phyloP scores from a whole-genome alignment of 2,113 vertebrate genomes.

The Marmota flaviventris region DNA sequence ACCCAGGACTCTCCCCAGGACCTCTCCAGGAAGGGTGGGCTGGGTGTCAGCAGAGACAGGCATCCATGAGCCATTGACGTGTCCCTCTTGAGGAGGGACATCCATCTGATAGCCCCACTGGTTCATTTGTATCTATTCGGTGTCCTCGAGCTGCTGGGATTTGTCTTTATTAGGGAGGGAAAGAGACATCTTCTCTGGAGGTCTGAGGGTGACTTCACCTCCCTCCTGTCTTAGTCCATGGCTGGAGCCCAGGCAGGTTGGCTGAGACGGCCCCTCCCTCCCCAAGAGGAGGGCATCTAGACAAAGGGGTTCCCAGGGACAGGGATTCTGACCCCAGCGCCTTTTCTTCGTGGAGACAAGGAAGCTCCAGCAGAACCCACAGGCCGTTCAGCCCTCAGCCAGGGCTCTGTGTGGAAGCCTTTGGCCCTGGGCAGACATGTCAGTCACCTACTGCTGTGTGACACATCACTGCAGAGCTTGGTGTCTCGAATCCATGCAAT shows the following conservation, averaged over 20 bases:
- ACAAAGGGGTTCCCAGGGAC: neutral
- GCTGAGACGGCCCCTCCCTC: neutral
- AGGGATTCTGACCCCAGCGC: neutral
- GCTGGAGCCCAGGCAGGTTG: neutral
- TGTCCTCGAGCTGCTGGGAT: constrained; percentile 15
- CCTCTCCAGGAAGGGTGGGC: neutral
- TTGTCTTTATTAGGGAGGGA: constrained; percentile 59
- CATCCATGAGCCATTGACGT: neutral
- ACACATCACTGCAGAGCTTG: neutral
- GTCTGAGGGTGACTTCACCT: neutral
- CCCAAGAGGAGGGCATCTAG: neutral
- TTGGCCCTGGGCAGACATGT: neutral
- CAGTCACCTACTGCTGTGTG: neutral
- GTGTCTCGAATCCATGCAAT: neutral
- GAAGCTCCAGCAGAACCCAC: neutral
- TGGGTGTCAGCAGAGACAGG: neutral
- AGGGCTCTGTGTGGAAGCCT: neutral
- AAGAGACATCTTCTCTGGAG: constrained; percentile 41
- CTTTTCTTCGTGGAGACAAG: neutral
- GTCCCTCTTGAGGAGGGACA: constrained; percentile 31
- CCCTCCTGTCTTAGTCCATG: neutral
- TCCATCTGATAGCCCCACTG: neutral
- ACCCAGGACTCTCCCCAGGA: neutral
- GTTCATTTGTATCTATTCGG: constrained; percentile 64
- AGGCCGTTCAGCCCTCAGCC: neutral